Percentiles rank a stretch among this genome's conserved stretches.
Evolutionary conservation across 2,888 invertebrate species (phyloP).

Genomic region (Tinea trinotella): DNA sequence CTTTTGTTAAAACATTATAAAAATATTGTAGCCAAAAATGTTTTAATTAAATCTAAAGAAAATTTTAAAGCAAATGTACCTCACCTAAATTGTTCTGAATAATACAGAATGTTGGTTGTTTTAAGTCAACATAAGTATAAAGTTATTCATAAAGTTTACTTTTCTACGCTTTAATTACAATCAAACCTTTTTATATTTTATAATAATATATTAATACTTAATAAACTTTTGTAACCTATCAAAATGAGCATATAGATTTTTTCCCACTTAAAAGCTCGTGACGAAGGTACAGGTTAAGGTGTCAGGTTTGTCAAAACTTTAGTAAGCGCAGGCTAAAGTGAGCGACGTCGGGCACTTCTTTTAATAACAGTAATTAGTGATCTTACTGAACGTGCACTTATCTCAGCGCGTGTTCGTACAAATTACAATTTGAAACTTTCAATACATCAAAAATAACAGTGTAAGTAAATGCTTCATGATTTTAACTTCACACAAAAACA

Average conservation of each 20-base stretch:
- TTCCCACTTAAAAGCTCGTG: constrained; percentile 15
- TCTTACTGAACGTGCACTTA: constrained; percentile 14
- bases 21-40: no score
- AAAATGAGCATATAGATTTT: not conserved
- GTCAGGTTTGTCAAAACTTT: constrained; percentile 14
- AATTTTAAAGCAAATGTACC: no score
- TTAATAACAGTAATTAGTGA: constrained; percentile 57
- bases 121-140: no score
- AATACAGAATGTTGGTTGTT: no score
- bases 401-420: constrained; percentile 7
- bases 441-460: not conserved
- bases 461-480: not conserved
- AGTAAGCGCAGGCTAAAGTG: constrained; percentile 3
- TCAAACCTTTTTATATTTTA: no score
- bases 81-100: no score
- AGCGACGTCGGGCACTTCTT: constrained; percentile 41
- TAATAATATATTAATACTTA: not conserved
- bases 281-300: constrained; percentile 12
- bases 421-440: not conserved
- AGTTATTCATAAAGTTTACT: no score
- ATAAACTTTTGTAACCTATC: not conserved
- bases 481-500: not conserved
- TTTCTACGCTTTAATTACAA: no score
- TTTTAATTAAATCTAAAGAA: no score
- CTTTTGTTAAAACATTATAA: no score